phyloP scores from a whole-genome alignment of 2,888 invertebrate species.

The Cacoxenus indagator region DNA sequence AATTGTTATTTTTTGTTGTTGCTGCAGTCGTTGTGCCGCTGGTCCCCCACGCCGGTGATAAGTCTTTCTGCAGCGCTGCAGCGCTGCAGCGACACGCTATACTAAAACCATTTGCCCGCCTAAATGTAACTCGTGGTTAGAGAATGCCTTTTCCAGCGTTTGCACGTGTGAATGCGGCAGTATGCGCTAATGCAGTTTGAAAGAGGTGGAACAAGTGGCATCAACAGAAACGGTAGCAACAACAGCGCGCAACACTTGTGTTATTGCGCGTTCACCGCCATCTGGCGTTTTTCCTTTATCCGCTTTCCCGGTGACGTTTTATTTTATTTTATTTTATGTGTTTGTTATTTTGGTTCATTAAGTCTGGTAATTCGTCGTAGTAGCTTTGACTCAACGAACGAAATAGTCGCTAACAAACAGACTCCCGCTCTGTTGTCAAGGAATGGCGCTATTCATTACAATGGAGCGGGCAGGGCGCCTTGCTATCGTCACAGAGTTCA shows the following conservation, averaged over 20 bases:
- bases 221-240: background rate
- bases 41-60: too few relatives aligned
- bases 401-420: too few relatives aligned
- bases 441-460: too few relatives aligned
- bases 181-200: too few relatives aligned
- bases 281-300: conserved; percentile 10
- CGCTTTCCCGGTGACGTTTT: background rate
- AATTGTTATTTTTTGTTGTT: conserved; percentile 44
- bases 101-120: too few relatives aligned
- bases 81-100: background rate
- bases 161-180: too few relatives aligned
- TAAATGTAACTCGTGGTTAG: too few relatives aligned
- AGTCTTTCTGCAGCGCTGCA: too few relatives aligned
- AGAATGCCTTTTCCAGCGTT: too few relatives aligned
- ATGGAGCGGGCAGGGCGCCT: background rate
- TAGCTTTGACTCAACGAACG: too few relatives aligned
- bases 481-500: background rate
- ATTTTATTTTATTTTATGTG: background rate
- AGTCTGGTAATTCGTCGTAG: background rate
- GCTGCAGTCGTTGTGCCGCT: background rate
- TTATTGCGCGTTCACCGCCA: background rate
- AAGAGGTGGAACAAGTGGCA: too few relatives aligned
- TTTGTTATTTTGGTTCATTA: background rate
- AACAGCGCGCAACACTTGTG: background rate
- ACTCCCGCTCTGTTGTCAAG: too few relatives aligned